Percentiles rank a stretch among this genome's conserved stretches.
These are phyloP conservation scores for Temnothorax curvispinosus DNA, from an alignment of 1,140 invertebrate species.

Conservation along the genomic window DNA sequence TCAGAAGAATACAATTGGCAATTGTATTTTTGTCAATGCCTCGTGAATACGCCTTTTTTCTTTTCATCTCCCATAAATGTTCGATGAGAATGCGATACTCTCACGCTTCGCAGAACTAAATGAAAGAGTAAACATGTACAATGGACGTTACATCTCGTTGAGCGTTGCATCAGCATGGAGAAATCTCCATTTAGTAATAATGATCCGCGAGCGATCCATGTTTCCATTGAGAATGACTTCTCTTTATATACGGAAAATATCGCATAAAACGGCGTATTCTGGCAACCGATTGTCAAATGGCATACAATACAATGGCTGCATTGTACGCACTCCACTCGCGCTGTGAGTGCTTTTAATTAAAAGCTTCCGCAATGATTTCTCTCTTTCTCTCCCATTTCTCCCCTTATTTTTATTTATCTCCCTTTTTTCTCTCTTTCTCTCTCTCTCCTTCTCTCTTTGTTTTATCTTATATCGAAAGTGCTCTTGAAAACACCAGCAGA, in stretches of 20 bases:
- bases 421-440: neutral
- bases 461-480: conserved; percentile 53
- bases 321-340: conserved; percentile 74
- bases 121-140: conserved; percentile 2
- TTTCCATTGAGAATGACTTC: conserved; percentile 26
- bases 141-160: conserved; percentile 2
- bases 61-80: neutral
- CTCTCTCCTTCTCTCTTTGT: neutral
- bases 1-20: conserved; percentile 4
- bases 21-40: conserved; percentile 20
- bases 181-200: conserved; percentile 45
- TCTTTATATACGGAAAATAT: conserved; percentile 35
- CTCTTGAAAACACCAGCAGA: conserved; percentile 30
- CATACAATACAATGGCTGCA: conserved; percentile 75
- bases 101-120: conserved; percentile 1
- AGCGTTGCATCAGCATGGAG: neutral
- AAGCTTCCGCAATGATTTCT: conserved; percentile 69
- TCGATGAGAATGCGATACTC: neutral
- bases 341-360: conserved; percentile 80
- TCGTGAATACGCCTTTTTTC: neutral
- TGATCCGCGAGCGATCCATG: conserved; percentile 5
- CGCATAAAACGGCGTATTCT: conserved; percentile 10
- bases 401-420: conserved; percentile 31
- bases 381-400: conserved; percentile 60
- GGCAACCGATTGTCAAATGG: conserved; percentile 70